Percentiles rank a stretch among this genome's conserved stretches.
Evolutionary conservation across 2,888 invertebrate species (phyloP).

Genomic region (Dascillus cervinus): DNA sequence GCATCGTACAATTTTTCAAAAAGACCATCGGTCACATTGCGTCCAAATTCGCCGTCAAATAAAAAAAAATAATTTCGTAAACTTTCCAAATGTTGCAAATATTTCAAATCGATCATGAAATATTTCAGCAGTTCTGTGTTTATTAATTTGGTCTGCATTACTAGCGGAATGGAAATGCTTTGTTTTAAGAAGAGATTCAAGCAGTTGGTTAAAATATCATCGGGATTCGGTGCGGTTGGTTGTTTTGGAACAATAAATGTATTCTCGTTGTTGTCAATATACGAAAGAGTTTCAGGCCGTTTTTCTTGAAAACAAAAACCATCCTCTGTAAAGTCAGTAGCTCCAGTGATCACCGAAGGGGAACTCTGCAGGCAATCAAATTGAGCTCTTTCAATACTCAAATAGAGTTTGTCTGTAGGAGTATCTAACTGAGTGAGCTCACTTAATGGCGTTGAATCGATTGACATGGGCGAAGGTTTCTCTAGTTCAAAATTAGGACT

Average conservation of each 20-base stretch:
- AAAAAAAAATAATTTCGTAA: conserved; percentile 72
- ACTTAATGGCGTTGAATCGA: conserved; percentile 35
- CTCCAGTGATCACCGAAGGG: conserved; percentile 29
- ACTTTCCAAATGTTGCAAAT: conserved; percentile 63
- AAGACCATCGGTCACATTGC: conserved; percentile 61
- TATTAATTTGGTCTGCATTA: conserved; percentile 60
- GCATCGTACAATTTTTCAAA: conserved; percentile 60
- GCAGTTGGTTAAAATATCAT: conserved; percentile 30
- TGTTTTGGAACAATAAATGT: conserved; percentile 35
- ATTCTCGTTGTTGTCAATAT: conserved; percentile 5
- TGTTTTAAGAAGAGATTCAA: conserved; percentile 33
- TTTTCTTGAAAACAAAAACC: conserved; percentile 38
- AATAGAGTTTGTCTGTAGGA: conserved; percentile 9
- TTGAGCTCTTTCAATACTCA: conserved; percentile 8
- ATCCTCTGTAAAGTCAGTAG: conserved; percentile 39
- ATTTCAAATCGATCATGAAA: conserved; percentile 57
- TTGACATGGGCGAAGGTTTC: conserved; percentile 35
- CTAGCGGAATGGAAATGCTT: conserved; percentile 56
- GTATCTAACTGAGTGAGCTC: conserved; percentile 25
- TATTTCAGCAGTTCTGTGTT: conserved; percentile 66
- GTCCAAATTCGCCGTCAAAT: conserved; percentile 72
- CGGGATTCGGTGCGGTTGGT: conserved; percentile 37
- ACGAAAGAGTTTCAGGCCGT: conserved; percentile 2
- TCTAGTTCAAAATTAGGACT: conserved; percentile 24
- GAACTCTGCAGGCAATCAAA: conserved; percentile 5